phyloP scores from a whole-genome alignment of 1,140 invertebrate species.

The Brachionus manjavacas region DNA sequence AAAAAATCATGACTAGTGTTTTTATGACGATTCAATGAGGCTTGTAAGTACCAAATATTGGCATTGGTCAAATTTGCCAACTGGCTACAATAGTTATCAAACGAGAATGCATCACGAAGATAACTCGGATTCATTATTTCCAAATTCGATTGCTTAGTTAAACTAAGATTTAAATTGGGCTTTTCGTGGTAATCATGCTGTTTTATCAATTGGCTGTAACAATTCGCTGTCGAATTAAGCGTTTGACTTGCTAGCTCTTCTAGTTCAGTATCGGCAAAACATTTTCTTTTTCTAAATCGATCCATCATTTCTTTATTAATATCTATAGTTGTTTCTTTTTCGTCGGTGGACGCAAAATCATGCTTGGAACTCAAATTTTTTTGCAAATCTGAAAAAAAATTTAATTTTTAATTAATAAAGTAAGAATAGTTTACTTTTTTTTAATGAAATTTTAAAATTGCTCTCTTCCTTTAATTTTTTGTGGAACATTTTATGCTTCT shows the following conservation, averaged over 20 bases:
- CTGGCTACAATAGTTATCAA: not conserved
- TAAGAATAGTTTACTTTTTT: not conserved
- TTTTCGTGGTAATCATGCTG: not conserved
- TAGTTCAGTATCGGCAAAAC: constrained; percentile 59
- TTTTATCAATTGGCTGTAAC: not conserved
- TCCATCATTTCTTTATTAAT: constrained; percentile 48
- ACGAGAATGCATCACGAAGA: not conserved
- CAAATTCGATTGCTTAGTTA: not conserved
- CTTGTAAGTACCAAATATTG: not conserved
- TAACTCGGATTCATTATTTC: not conserved
- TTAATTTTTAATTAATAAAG: not conserved
- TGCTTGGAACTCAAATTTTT: not conserved
- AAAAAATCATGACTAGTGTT: not conserved
- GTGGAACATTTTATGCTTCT: constrained; percentile 12
- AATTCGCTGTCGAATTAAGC: not conserved
- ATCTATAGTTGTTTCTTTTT: not conserved
- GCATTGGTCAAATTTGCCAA: not conserved
- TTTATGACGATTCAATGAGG: not conserved
- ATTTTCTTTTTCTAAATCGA: constrained; percentile 57
- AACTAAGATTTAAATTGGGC: not conserved
- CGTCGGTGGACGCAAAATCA: not conserved
- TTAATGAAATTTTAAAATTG: constrained; percentile 14
- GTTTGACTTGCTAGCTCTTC: constrained; percentile 48
- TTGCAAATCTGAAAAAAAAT: not conserved
- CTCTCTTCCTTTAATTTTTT: constrained; percentile 28